Percentiles rank a stretch among this genome's conserved stretches.
Evolutionary conservation across 2,888 invertebrate species (phyloP).

Genomic region (Colostygia pectinataria): DNA sequence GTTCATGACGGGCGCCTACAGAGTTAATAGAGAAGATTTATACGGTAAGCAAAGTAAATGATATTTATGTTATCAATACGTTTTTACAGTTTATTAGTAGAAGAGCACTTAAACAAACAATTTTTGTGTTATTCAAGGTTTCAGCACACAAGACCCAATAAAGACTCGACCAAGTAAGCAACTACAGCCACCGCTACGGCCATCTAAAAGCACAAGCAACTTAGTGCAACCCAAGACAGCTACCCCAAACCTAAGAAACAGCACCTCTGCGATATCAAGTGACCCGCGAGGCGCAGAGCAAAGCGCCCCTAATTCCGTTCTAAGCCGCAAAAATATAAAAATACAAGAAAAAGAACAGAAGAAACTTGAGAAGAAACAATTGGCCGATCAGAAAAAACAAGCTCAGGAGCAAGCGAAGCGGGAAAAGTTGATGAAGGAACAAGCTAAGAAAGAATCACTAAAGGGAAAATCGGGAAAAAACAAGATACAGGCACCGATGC

Average conservation of each 20-base stretch:
- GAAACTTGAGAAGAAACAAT: constrained; percentile 55
- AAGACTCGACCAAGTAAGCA: constrained; percentile 42
- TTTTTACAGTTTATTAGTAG: too few relatives aligned
- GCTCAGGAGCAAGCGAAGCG: constrained; percentile 50
- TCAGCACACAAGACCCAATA: constrained; percentile 37
- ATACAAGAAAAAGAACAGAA: constrained; percentile 51
- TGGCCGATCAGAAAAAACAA: constrained; percentile 49
- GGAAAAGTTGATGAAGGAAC: constrained; percentile 50
- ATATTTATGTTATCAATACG: too few relatives aligned
- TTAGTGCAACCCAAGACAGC: constrained; percentile 40
- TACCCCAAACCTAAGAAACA: constrained; percentile 44
- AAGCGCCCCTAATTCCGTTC: constrained; percentile 33
- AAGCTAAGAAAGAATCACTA: constrained; percentile 43
- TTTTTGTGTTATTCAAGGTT: constrained; percentile 10
- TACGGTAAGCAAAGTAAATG: constrained; percentile 49
- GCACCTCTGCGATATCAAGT: constrained; percentile 50
- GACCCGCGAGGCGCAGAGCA: constrained; percentile 49
- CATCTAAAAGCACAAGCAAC: constrained; percentile 58
- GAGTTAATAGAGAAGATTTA: constrained; percentile 58
- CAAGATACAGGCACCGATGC: constrained; percentile 34
- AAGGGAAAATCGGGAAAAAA: constrained; percentile 39
- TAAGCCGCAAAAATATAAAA: constrained; percentile 38
- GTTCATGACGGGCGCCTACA: constrained; percentile 62
- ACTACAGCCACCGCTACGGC: constrained; percentile 30
- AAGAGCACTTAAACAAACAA: too few relatives aligned